phyloP scores from a whole-genome alignment of 2,888 invertebrate genomes.

The Drosophila mercatorum region DNA sequence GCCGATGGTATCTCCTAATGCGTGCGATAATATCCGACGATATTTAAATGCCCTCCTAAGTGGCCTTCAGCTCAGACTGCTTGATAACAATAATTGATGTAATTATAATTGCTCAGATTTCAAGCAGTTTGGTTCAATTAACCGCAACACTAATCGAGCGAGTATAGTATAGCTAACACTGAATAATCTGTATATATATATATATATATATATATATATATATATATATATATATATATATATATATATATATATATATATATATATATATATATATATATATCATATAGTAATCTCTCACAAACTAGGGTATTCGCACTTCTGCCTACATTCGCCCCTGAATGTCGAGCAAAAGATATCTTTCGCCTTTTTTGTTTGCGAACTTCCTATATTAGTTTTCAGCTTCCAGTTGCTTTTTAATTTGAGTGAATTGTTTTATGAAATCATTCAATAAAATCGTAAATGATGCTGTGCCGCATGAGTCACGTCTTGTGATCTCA shows the following conservation, averaged over 20 bases:
- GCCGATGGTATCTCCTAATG: conserved; percentile 1
- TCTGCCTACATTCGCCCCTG: background rate
- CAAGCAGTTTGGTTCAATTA: background rate
- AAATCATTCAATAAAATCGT: conserved; percentile 25
- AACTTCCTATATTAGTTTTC: background rate
- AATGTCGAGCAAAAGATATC: background rate
- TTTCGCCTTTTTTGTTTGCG: background rate
- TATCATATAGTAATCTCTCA: background rate
- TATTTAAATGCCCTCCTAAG: background rate
- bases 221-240: background rate
- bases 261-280: background rate
- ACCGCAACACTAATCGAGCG: background rate
- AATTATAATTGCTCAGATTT: conserved; percentile 1
- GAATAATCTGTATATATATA: background rate
- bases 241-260: background rate
- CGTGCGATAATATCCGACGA: background rate
- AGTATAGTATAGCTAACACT: background rate
- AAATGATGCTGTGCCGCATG: conserved; percentile 4
- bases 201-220: background rate
- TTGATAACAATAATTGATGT: background rate
- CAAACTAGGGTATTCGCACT: background rate
- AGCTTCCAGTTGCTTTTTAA: background rate
- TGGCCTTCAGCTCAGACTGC: background rate
- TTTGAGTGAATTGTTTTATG: conserved; percentile 25
- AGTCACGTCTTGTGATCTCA: conserved; percentile 45